These are phyloP conservation scores for Peromyscus californicus DNA, from an alignment of 2,113 vertebrate genomes.

Conservation along the genomic window DNA sequence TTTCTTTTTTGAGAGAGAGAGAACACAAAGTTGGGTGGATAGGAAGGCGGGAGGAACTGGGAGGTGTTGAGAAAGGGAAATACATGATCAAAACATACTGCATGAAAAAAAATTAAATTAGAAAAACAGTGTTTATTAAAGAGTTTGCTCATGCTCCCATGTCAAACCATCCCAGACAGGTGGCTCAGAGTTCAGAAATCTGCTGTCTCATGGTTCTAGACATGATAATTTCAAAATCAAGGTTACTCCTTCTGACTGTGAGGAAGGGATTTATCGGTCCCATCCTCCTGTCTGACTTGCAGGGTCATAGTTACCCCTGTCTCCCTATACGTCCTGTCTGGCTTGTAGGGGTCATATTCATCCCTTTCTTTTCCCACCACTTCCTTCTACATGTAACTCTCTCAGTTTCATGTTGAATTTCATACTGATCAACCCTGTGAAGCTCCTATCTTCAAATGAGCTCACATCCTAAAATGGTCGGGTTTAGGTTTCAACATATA, in stretches of 20 bases:
- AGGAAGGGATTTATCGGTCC: neutral
- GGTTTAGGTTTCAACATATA: neutral
- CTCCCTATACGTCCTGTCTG: too few relatives aligned
- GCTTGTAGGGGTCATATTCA: neutral
- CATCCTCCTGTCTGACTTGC: neutral
- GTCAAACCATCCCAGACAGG: neutral
- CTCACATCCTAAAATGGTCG: neutral
- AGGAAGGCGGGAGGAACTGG: neutral
- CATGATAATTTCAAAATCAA: neutral
- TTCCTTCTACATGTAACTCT: neutral
- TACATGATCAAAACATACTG: neutral
- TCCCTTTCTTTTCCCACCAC: neutral
- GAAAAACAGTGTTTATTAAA: neutral
- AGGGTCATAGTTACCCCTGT: neutral
- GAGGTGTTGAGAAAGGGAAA: neutral
- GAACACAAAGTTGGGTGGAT: neutral
- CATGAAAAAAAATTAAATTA: neutral
- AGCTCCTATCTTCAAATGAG: neutral
- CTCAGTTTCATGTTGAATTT: neutral
- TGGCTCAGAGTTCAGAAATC: neutral
- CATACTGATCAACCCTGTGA: neutral
- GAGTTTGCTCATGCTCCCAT: neutral
- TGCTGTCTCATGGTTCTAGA: neutral
- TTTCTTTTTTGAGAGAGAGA: neutral
- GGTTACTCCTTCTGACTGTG: neutral